Conservation (phyloP, 2,113 vertebrate genomes). For the Gnathonemus longibarbis region DNA sequence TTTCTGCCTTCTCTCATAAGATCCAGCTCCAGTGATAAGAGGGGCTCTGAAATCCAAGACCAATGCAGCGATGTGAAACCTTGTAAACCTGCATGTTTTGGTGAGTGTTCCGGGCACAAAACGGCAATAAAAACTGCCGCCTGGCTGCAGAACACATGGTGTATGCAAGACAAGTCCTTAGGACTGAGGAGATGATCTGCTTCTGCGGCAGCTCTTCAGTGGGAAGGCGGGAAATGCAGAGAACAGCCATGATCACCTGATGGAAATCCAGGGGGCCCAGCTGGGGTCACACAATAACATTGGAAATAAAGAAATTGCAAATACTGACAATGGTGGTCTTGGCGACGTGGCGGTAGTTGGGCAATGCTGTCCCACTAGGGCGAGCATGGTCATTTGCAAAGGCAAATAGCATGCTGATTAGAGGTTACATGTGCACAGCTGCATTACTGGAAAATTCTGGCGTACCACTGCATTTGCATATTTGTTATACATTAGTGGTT, state of each 20-base stretch:
- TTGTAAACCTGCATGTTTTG: background rate
- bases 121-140: constrained; percentile 30
- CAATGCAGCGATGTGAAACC: background rate
- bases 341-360: background rate
- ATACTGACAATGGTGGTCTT: background rate
- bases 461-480: background rate
- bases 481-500: background rate
- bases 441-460: background rate
- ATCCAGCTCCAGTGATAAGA: background rate
- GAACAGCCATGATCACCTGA: background rate
- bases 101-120: constrained; percentile 11
- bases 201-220: constrained; percentile 19
- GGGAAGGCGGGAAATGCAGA: background rate
- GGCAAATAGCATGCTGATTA: background rate
- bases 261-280: background rate
- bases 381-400: background rate
- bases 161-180: background rate
- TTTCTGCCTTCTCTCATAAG: background rate
- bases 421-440: background rate
- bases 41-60: background rate
- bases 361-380: background rate
- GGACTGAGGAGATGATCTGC: constrained; percentile 23
- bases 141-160: background rate
- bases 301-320: background rate
- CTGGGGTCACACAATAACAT: background rate